Percentiles rank a stretch among this genome's conserved stretches.
Evolutionary conservation across 1,140 invertebrate species (phyloP).

Genomic region (Philopotamus ludificatus): DNA sequence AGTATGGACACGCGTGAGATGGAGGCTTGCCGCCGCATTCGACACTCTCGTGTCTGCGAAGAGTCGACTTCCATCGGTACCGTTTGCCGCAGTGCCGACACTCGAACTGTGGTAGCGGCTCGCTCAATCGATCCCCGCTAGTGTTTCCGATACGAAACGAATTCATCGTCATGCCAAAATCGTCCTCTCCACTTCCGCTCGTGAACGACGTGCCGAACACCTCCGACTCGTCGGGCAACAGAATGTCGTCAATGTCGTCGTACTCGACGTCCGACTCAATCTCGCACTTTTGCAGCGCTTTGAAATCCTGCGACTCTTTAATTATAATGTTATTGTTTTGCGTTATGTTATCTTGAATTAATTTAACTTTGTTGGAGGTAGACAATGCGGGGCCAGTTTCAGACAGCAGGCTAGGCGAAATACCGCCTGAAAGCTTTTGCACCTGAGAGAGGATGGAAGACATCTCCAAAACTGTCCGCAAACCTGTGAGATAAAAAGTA

Average conservation of each 20-base stretch:
- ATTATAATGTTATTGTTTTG: slow-evolving; percentile 49
- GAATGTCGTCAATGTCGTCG: slow-evolving; percentile 55
- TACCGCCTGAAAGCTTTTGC: too few species aligned
- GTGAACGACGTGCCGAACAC: slow-evolving; percentile 42
- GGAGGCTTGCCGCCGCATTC: slow-evolving; percentile 85
- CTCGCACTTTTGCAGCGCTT: slow-evolving; percentile 44
- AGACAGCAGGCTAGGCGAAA: not conserved
- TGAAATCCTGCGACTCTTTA: slow-evolving; percentile 18
- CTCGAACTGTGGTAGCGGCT: slow-evolving; percentile 67
- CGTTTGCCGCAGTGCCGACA: slow-evolving; percentile 78
- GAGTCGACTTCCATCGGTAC: slow-evolving; percentile 79
- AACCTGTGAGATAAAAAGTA: slow-evolving; percentile 35
- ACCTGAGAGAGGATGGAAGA: not conserved
- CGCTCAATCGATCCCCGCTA: slow-evolving; percentile 50
- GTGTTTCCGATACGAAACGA: slow-evolving; percentile 33
- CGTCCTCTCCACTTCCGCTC: slow-evolving; percentile 8
- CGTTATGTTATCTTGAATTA: slow-evolving; percentile 48
- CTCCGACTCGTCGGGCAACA: slow-evolving; percentile 50
- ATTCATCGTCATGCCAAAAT: slow-evolving; percentile 18
- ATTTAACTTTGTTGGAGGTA: slow-evolving; percentile 44
- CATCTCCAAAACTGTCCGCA: not conserved
- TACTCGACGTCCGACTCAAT: slow-evolving; percentile 48
- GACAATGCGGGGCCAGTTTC: not conserved
- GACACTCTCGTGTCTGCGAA: slow-evolving; percentile 78
- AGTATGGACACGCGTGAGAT: slow-evolving; percentile 77